Percentiles rank a stretch among this genome's conserved stretches.
phyloP scores from a whole-genome alignment of 2,113 vertebrate genomes.

The Polypterus senegalus region DNA sequence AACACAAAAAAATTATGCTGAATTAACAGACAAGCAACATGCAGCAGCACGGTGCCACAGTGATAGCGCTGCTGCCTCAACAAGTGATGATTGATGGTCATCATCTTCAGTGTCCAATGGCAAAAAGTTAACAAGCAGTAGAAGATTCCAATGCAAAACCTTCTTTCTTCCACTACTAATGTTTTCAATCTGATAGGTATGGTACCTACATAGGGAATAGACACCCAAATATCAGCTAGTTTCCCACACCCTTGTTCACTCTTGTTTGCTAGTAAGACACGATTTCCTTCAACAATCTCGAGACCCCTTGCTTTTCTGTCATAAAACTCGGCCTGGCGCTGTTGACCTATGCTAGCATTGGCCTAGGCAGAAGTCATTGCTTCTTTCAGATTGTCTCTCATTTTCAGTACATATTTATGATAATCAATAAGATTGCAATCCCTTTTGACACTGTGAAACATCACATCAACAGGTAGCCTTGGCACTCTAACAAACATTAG shows the following conservation, averaged over 20 bases:
- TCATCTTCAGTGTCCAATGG: not conserved
- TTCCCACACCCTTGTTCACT: not conserved
- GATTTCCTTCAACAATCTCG: not conserved
- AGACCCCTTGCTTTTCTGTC: not conserved
- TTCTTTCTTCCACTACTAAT: not conserved
- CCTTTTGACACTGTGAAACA: slow-evolving; percentile 7
- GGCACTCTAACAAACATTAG: not conserved
- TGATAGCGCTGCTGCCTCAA: not conserved
- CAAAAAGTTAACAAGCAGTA: not conserved
- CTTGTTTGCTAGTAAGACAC: not conserved
- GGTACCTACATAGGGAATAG: not conserved
- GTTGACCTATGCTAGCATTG: not conserved
- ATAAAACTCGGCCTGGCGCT: not conserved
- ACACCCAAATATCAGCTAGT: not conserved
- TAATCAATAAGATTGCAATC: not conserved
- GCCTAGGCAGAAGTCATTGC: slow-evolving; percentile 3
- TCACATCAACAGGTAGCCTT: slow-evolving; percentile 6
- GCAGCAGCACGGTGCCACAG: too few relatives aligned
- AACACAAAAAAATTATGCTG: too few relatives aligned
- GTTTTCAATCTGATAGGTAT: not conserved
- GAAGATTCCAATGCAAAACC: not conserved
- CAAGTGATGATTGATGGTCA: not conserved
- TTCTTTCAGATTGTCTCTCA: slow-evolving; percentile 1
- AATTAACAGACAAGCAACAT: too few relatives aligned
- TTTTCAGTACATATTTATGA: slow-evolving; percentile 5